Percentiles rank a stretch among this genome's conserved stretches.
Evolutionary conservation across 2,797 vertebrate species (phyloP).

Genomic region (Bryconaethiops microstoma): DNA sequence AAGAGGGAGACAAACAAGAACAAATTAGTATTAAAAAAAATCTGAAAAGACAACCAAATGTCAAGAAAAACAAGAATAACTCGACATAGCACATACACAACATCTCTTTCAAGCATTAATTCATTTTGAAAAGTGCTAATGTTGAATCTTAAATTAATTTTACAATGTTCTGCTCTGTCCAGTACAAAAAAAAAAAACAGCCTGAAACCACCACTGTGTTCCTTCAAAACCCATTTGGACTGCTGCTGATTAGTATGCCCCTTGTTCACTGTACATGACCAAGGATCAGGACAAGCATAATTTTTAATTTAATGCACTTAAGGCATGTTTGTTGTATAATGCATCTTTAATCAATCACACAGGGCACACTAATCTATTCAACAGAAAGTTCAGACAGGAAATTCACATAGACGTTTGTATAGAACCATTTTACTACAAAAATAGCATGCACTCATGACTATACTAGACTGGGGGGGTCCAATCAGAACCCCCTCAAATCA

Average conservation of each 20-base stretch:
- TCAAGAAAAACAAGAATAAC: not conserved
- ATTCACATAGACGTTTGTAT: too few relatives aligned
- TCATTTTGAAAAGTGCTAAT: not conserved
- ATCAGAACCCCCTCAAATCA: too few relatives aligned
- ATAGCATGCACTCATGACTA: too few relatives aligned
- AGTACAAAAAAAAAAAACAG: too few relatives aligned
- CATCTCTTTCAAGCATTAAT: not conserved
- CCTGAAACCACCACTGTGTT: not conserved
- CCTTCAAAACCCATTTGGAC: not conserved
- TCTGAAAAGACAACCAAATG: not conserved
- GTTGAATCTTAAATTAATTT: not conserved
- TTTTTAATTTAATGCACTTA: not conserved
- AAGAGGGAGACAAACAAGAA: not conserved
- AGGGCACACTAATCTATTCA: not conserved
- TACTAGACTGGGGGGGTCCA: too few relatives aligned
- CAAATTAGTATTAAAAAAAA: not conserved
- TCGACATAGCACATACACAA: not conserved
- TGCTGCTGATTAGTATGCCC: not conserved
- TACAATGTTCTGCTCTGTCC: not conserved
- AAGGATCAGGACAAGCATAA: not conserved
- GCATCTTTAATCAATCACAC: not conserved
- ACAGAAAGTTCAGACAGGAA: too few relatives aligned
- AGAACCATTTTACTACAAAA: not conserved
- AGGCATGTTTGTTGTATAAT: not conserved
- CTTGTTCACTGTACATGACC: not conserved